phyloP scores from a whole-genome alignment of 1,140 invertebrate genomes.

The Maniola jurtina region DNA sequence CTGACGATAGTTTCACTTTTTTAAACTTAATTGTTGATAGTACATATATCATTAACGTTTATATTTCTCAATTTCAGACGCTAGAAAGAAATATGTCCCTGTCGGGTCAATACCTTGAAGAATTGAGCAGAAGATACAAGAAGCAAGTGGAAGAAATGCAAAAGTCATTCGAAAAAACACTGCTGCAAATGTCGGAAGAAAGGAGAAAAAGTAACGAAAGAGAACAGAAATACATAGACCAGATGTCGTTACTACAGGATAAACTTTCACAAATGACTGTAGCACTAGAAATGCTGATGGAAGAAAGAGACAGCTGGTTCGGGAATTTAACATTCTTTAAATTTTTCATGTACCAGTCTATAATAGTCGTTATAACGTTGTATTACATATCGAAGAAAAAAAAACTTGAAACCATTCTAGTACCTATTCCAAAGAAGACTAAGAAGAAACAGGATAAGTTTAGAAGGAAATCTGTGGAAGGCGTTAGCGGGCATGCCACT shows the following conservation, averaged over 20 bases:
- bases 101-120: constrained; percentile 96
- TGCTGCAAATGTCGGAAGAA: constrained; percentile 87
- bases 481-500: constrained; percentile 75
- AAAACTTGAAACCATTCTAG: constrained; percentile 50
- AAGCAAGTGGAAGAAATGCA: constrained; percentile 98
- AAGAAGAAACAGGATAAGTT: constrained; percentile 66
- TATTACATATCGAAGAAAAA: constrained; percentile 63
- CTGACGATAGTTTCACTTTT: too few relatives aligned
- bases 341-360: constrained; percentile 66
- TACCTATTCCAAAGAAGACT: constrained; percentile 55
- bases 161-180: constrained; percentile 89
- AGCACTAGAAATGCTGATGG: constrained; percentile 79
- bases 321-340: constrained; percentile 80
- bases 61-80: constrained; percentile 79
- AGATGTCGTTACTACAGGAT: constrained; percentile 80
- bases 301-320: constrained; percentile 83
- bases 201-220: constrained; percentile 84
- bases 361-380: constrained; percentile 57
- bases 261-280: constrained; percentile 81
- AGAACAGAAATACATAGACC: constrained; percentile 83
- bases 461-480: constrained; percentile 81
- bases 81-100: constrained; percentile 98
- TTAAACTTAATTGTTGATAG: neutral
- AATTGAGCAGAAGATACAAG: constrained; percentile 95
- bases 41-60: neutral